Conservation (phyloP, 2,113 vertebrate genomes). For the Ceyx margarethae region DNA sequence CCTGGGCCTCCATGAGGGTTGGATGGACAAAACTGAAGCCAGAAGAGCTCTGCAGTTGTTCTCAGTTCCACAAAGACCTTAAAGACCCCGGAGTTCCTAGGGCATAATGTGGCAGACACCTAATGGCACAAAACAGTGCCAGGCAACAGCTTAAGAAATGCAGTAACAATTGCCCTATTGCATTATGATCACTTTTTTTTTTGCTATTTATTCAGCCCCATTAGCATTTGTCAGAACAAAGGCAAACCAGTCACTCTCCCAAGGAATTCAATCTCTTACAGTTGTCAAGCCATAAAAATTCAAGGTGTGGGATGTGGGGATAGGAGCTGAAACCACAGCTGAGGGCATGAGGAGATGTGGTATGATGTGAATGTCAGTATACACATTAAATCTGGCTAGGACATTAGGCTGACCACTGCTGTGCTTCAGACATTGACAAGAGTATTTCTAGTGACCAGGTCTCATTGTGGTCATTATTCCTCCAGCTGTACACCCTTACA, state of each 20-base stretch:
- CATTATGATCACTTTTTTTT: neutral
- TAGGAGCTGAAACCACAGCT: neutral
- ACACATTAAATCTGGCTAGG: neutral
- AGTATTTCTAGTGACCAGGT: neutral
- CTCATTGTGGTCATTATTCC: rapidly evolving
- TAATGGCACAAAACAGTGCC: neutral
- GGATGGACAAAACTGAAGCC: neutral
- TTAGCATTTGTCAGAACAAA: conserved; percentile 32
- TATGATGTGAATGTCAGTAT: neutral
- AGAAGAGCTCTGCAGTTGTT: neutral
- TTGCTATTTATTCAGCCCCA: conserved; percentile 5
- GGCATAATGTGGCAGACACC: neutral
- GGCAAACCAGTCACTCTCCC: neutral
- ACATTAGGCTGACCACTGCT: neutral
- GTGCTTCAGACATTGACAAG: neutral
- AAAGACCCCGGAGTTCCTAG: neutral
- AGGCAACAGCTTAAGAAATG: conserved; percentile 24
- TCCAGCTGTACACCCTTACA: neutral
- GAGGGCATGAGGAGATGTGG: neutral
- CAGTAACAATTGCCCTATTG: neutral
- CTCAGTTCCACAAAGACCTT: neutral
- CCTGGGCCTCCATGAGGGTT: rapidly evolving
- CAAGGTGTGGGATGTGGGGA: neutral
- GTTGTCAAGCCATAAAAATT: neutral
- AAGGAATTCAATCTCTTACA: neutral